Percentiles rank a stretch among this genome's conserved stretches.
phyloP scores from a whole-genome alignment of 2,888 invertebrate species.

The Leptinotarsa tumamoca region DNA sequence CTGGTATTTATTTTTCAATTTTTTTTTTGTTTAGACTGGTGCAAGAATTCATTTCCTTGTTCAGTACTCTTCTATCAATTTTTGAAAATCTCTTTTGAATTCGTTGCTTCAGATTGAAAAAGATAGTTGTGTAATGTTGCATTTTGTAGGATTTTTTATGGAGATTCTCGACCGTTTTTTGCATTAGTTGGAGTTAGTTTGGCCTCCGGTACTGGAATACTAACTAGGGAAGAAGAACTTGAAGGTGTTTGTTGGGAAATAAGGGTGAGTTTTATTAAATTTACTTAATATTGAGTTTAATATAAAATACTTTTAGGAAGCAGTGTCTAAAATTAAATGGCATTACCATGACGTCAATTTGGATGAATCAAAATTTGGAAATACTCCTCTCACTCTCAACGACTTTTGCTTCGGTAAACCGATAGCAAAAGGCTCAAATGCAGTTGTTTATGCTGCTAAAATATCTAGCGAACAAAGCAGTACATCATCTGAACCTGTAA shows the following conservation, averaged over 20 bases:
- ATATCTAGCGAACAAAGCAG: slow-evolving; percentile 59
- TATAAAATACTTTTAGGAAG: slow-evolving; percentile 67
- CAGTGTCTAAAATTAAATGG: slow-evolving; percentile 72
- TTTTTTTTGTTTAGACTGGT: no score
- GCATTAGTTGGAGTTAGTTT: slow-evolving; percentile 80
- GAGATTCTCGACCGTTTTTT: slow-evolving; percentile 80
- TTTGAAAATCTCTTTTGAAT: no score
- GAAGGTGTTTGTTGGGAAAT: slow-evolving; percentile 85
- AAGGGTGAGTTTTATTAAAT: slow-evolving; percentile 67
- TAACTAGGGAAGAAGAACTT: slow-evolving; percentile 82
- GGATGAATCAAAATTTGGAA: slow-evolving; percentile 63
- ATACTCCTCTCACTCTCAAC: slow-evolving; percentile 68
- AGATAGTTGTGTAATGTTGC: no score
- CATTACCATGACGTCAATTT: slow-evolving; percentile 67
- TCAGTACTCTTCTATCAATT: no score
- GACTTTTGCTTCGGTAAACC: slow-evolving; percentile 77
- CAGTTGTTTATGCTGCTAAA: slow-evolving; percentile 81
- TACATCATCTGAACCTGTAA: slow-evolving; percentile 6
- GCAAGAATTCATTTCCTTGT: no score
- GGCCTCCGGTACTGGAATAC: slow-evolving; percentile 78
- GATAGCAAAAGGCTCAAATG: slow-evolving; percentile 85
- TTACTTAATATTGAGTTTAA: background rate
- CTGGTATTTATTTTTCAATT: no score
- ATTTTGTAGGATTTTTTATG: slow-evolving; percentile 70
- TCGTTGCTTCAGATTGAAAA: no score